Conservation (phyloP, 2,113 vertebrate species). For the Sylvia atricapilla region DNA sequence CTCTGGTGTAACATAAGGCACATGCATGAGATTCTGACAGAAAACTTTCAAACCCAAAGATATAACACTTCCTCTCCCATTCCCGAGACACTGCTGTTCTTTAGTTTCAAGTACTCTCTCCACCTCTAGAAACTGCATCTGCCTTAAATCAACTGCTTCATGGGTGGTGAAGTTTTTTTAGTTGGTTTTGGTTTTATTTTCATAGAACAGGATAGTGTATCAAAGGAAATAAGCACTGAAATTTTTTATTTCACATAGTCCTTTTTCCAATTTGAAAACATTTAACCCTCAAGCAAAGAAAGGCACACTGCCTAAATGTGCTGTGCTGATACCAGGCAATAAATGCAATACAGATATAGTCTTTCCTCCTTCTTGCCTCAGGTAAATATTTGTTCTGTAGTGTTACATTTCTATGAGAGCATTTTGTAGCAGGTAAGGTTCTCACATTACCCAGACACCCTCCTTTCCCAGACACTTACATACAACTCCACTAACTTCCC, state of each 20-base stretch:
- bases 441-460: neutral
- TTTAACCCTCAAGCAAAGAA: neutral
- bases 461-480: neutral
- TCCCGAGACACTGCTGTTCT: neutral
- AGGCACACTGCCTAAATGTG: neutral
- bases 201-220: neutral
- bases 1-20: neutral
- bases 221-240: neutral
- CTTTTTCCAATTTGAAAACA: neutral
- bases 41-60: neutral
- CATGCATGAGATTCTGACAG: neutral
- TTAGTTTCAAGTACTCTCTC: neutral
- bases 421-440: neutral
- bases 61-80: neutral
- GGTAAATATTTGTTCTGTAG: neutral
- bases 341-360: neutral
- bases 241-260: neutral
- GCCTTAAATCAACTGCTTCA: conserved; percentile 31
- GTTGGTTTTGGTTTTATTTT: conserved; percentile 5
- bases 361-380: neutral
- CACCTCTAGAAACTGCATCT: neutral
- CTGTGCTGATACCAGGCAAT: neutral
- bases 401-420: neutral
- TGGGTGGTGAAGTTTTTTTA: neutral
- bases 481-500: neutral